Base-by-base conservation (phyloP, 2,888 invertebrate species). In the Idaea dimidiata region DNA sequence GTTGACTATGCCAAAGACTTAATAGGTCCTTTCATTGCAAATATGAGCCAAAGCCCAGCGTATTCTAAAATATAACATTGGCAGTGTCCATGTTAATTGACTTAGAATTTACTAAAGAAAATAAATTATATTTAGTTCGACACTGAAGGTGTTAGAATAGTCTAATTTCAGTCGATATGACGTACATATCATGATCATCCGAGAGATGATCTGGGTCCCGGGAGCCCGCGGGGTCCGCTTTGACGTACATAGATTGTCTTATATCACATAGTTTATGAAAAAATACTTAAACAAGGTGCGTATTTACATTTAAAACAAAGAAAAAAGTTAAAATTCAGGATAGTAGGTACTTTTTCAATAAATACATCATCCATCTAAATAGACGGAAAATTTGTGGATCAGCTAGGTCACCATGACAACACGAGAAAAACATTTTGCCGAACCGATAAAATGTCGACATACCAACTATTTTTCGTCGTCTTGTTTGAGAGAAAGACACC, bases 31-130 rank as follows among this genome's bases (percentile, higher is more conserved):
- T 24, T 24, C 24, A 24, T 43, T 10, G 43, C 43, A 43, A 14
- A 43, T 43, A 43, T 43, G 43, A 43, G 14, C 43, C 43, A 43
- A 43, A 0, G 10, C 7, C 62, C 61, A 66, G 67, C 71, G 67
- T 66, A 71, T 62, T 75, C 78, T 65, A 68, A 76, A 78, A 76
- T 80, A 81, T 75, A 77, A 68, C 71, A 78, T 81, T 84, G 85
- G 87, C 88, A 87, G 86, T 84, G 83, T 77, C 73, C 72, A 73
- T 71, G 76, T 61, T 63, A 67, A 70, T 79, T 83, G 83, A 83
- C 83, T 82, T 81, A 81, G 82, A 80, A 69, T 75, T 73, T 56
- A 33, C 43, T 43, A 43, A 43, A 14, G 8, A 10, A 43, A 43
- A 43, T 43, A 43, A 43, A 43, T 43, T 43, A 43, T 10, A 8